Base-by-base conservation (phyloP, 2,888 invertebrate species). In the Caenorhabditis virilis region DNA sequence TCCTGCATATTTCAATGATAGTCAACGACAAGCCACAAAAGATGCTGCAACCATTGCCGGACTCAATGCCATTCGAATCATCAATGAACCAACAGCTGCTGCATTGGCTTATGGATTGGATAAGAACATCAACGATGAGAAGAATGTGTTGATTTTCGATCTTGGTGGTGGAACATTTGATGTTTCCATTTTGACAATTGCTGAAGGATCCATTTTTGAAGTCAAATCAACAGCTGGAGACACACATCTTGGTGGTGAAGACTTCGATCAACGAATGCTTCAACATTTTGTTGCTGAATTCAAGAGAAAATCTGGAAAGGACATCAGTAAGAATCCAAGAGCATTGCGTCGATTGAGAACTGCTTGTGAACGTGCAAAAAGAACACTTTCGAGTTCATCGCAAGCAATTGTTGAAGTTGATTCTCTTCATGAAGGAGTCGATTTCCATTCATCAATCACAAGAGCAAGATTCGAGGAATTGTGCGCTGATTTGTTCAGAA, bases 381-480 rank as follows among this genome's bases (percentile, higher is more conserved):
- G 88, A 67, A 88, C 87, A 11, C 83, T 89, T 86, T 94, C 59
- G 13, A 56, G 68, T 41, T 76, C 77, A 7, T 52, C 75, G 1
- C 67, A 88, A 23, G 72, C 72, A n/a, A 59, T 64, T 23, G 55
- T 95, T 79, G 95, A 95, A 87, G 94, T 95, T 72, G 95, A 95
- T 84, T 93, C 94, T 0, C 88, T 95, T 56, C 93, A 89, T 80
- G 95, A 95, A 85, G 95, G 95, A 67, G 90, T 93, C 75, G 95
- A 98, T 85, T 95, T 93, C 87, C 93, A 93, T 86, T 93, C 94
- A 0, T 91, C 90, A 48, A 91, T 97, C 84, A 94, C 94, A n/a
- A 88, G 95, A 79, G 95, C 95, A 58, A 89, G 94, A 81, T 98
- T 98, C 85, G 97, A 98, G 85, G 95, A 97, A 84, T 87, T 98